Evolutionary conservation across 1,140 invertebrate genomes (phyloP), one percentile per base, ranked within the genome.

Genomic region (Drosophila kepulauana): DNA sequence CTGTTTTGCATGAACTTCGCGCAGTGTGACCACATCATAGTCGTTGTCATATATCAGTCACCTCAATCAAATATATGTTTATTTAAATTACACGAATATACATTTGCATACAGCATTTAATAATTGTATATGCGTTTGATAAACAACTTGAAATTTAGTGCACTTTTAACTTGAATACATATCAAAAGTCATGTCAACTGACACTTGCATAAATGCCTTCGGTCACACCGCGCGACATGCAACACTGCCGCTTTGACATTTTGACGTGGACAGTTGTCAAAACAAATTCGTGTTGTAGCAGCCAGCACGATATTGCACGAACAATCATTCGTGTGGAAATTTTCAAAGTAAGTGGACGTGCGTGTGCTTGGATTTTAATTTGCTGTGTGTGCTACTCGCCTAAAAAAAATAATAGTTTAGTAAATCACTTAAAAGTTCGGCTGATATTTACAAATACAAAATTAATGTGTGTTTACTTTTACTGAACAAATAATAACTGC

Each of bases 231-330:
- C 0, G 13, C 15, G n/a, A 0, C 35, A 67, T 54, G 64, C 67
- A 84, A 45, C 85, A 8, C 85, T 88, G 67, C 1, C 33, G 0
- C 35, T 76, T 51, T 88, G 84, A 88, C 85, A 71, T 33, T 71
- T 84, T 57, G 80, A 88, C 84, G 84, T 88, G 84, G 84, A 82
- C 74, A 72, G 10, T 61, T 66, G 74, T 76, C 74, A 76, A 72
- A 72, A 72, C 73, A 72, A 61, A 66, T 64, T 76, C 68, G 73
- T 76, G 46, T 64, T 38, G 46, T 54, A 49, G 59, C 48, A 54
- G 16, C 10, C 45, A 15, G 13, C 41, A 61, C 68, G 59, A 71
- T 52, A 11, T 2, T 33, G 1, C 0, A 41, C 58, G 58, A 71
- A 48, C 52, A n/a, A 3, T 78, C 85, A 88, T 49, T 88, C 71